Conservation (phyloP, 2,113 vertebrate genomes). For the Leptobrachium leishanense region DNA sequence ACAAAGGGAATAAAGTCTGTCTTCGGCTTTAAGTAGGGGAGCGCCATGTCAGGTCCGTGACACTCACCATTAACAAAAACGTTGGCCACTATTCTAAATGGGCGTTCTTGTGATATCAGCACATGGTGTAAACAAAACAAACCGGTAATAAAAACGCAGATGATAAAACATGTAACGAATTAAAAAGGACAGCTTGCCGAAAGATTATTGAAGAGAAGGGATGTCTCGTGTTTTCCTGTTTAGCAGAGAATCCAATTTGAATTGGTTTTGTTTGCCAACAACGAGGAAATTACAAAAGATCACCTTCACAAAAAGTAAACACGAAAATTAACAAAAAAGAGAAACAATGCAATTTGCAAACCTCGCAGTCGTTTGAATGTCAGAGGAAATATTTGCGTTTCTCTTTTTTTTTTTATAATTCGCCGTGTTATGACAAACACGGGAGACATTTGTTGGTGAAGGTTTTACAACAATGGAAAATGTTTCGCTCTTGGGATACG, state of each 20-base stretch:
- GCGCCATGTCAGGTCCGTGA: too few relatives aligned
- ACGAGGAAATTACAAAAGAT: neutral
- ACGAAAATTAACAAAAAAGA: constrained; percentile 9
- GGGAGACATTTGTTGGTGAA: constrained; percentile 30
- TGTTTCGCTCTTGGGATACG: constrained; percentile 3
- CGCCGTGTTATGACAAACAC: constrained; percentile 23
- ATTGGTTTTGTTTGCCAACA: neutral
- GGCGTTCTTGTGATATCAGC: too few relatives aligned
- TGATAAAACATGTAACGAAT: neutral
- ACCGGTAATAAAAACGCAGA: too few relatives aligned
- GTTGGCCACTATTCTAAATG: too few relatives aligned
- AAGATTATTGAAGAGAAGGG: constrained; percentile 8
- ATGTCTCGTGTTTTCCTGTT: constrained; percentile 18
- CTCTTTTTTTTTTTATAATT: neutral
- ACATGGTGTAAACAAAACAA: too few relatives aligned
- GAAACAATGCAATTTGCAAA: constrained; percentile 15
- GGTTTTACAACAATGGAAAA: constrained; percentile 12
- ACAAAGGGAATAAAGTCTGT: too few relatives aligned
- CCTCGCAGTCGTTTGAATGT: constrained; percentile 20
- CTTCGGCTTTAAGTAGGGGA: too few relatives aligned
- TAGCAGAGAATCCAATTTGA: neutral
- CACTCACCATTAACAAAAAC: too few relatives aligned
- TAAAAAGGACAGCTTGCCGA: neutral
- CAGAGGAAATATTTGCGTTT: neutral
- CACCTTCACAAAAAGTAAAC: constrained; percentile 7